phyloP scores from a whole-genome alignment of 2,888 invertebrate genomes.

The Dyspetes luteomarginatus region DNA sequence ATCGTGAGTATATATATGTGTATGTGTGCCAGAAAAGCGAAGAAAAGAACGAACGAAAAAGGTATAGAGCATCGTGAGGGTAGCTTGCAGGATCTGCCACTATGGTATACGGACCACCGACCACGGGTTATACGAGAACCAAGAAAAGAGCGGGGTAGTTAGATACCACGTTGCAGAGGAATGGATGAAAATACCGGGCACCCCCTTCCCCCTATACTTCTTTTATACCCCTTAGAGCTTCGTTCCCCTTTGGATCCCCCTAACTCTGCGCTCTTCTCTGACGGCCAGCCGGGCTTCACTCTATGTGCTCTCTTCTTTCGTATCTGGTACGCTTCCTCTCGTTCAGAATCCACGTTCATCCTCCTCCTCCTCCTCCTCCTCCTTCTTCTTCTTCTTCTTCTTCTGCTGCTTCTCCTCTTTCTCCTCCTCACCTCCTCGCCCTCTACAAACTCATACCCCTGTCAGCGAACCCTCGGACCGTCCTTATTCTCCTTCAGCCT shows the following conservation, averaged over 20 bases:
- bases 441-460: conserved; percentile 68
- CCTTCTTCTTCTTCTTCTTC: conserved; percentile 63
- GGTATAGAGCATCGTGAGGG: conserved; percentile 53
- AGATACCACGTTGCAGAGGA: conserved; percentile 58
- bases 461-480: conserved; percentile 71
- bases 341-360: conserved; percentile 47
- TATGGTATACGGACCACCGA: conserved; percentile 58
- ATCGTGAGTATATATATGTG: conserved; percentile 48
- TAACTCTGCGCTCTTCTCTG: conserved; percentile 53
- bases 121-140: conserved; percentile 55
- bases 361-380: conserved; percentile 3
- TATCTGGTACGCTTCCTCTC: conserved; percentile 53
- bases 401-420: conserved; percentile 10
- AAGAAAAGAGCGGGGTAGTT: conserved; percentile 47
- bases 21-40: conserved; percentile 38
- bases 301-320: conserved; percentile 51
- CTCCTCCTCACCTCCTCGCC: conserved; percentile 66
- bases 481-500: conserved; percentile 79
- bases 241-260: conserved; percentile 78
- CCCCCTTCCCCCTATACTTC: conserved; percentile 70
- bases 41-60: conserved; percentile 47
- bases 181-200: conserved; percentile 77
- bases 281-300: conserved; percentile 58
- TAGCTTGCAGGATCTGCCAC: conserved; percentile 48
- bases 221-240: conserved; percentile 79